A percentile compares a stretch with the other conserved stretches of the same genome.
Evolutionary conservation across 1,140 invertebrate species (phyloP).

Genomic region (Danaus plexippus): DNA sequence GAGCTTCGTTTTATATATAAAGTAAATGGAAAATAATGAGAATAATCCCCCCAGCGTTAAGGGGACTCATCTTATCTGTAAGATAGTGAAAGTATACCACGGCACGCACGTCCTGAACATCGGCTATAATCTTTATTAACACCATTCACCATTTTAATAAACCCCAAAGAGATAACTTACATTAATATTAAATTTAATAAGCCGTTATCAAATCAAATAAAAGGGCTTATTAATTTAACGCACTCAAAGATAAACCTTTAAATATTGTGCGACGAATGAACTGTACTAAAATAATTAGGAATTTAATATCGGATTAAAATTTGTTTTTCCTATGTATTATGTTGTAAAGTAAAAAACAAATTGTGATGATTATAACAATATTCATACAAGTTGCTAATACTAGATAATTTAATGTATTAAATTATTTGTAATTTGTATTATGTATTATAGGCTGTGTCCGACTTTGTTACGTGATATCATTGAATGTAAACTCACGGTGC

Average conservation of each 20-base stretch:
- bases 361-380: no score
- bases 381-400: no score
- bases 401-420: no score
- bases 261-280: slow-evolving; percentile 9
- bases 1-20: no score
- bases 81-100: slow-evolving; percentile 51
- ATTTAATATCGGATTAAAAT: no score
- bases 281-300: no score
- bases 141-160: slow-evolving; percentile 55
- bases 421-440: no score
- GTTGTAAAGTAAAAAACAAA: no score
- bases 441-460: no score
- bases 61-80: slow-evolving; percentile 46
- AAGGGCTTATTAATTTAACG: slow-evolving; percentile 41
- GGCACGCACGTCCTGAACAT: slow-evolving; percentile 37
- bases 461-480: no score
- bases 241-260: slow-evolving; percentile 39
- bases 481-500: no score
- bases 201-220: slow-evolving; percentile 53
- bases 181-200: slow-evolving; percentile 65
- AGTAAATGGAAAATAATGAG: slow-evolving; percentile 44
- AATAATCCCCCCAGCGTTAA: slow-evolving; percentile 41
- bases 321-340: no score
- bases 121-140: slow-evolving; percentile 54
- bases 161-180: slow-evolving; percentile 37